Percentiles rank a stretch among this genome's conserved stretches.
These are phyloP conservation scores for Hyposmocoma kahamanoa DNA, from an alignment of 1,140 invertebrate species.

Conservation along the genomic window DNA sequence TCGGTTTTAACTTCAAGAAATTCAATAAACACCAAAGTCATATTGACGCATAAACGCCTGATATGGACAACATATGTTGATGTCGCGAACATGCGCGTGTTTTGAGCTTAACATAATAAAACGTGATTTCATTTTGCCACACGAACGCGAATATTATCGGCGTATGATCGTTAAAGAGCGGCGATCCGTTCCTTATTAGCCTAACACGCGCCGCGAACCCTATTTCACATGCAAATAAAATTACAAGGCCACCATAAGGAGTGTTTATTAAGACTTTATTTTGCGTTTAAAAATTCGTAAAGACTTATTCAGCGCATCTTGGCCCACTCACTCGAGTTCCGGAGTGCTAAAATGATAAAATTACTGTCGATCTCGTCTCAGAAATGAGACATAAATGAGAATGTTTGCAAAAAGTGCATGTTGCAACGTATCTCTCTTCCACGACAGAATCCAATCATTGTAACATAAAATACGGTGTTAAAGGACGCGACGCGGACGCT, in stretches of 20 bases:
- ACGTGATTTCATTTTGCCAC: constrained; percentile 34
- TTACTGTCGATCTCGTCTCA: constrained; percentile 38
- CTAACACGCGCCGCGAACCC: constrained; percentile 46
- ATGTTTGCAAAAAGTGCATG: constrained; percentile 40
- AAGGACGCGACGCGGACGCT: constrained; percentile 14
- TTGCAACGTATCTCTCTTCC: constrained; percentile 40
- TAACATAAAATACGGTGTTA: constrained; percentile 47
- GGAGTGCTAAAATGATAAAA: constrained; percentile 62
- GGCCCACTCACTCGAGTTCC: constrained; percentile 42
- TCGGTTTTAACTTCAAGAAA: not conserved
- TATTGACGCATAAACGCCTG: not conserved
- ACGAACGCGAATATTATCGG: constrained; percentile 34
- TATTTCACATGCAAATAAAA: constrained; percentile 60
- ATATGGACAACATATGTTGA: not conserved
- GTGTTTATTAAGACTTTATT: constrained; percentile 62
- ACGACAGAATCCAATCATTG: constrained; percentile 47
- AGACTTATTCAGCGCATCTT: constrained; percentile 50
- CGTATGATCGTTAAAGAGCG: constrained; percentile 37
- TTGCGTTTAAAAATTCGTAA: constrained; percentile 61
- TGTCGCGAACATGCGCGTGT: too few species aligned
- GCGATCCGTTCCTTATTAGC: constrained; percentile 55
- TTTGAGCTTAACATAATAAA: constrained; percentile 24
- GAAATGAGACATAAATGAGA: constrained; percentile 60
- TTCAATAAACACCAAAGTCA: not conserved
- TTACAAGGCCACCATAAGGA: constrained; percentile 57